These are phyloP conservation scores for Trematomus bernacchii DNA, from an alignment of 2,797 vertebrate genomes.

Conservation along the genomic window DNA sequence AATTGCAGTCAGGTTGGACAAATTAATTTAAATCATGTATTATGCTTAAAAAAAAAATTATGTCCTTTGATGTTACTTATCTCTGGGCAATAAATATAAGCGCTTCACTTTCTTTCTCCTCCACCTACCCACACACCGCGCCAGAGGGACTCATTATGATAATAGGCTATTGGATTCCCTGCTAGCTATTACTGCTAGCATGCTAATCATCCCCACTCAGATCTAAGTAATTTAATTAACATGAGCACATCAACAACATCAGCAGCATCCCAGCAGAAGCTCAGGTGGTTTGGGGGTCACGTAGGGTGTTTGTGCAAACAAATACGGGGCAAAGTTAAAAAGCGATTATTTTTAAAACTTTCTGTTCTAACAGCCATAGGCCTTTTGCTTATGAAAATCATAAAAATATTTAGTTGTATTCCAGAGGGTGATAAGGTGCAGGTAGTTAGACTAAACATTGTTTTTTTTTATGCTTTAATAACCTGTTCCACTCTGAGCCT, in stretches of 20 bases:
- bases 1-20: constrained; percentile 43
- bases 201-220: constrained; percentile 72
- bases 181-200: constrained; percentile 76
- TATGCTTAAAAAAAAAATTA: constrained; percentile 27
- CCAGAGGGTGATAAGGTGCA: neutral
- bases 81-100: constrained; percentile 30
- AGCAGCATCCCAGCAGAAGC: constrained; percentile 36
- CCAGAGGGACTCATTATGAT: constrained; percentile 76
- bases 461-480: constrained; percentile 21
- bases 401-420: constrained; percentile 18
- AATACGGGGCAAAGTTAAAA: constrained; percentile 27
- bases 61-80: constrained; percentile 58
- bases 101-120: constrained; percentile 15
- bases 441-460: constrained; percentile 10
- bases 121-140: constrained; percentile 42
- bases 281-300: constrained; percentile 39
- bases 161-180: constrained; percentile 74
- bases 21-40: constrained; percentile 64
- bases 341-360: constrained; percentile 34
- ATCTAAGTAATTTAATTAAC: constrained; percentile 78
- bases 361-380: constrained; percentile 7
- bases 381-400: constrained; percentile 23
- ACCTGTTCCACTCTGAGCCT: too few species aligned
- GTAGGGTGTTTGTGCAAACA: constrained; percentile 45
- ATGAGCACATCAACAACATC: constrained; percentile 69